Evolutionary conservation across 2,888 invertebrate species (phyloP).

Genomic region (Drosophila niveifrons): DNA sequence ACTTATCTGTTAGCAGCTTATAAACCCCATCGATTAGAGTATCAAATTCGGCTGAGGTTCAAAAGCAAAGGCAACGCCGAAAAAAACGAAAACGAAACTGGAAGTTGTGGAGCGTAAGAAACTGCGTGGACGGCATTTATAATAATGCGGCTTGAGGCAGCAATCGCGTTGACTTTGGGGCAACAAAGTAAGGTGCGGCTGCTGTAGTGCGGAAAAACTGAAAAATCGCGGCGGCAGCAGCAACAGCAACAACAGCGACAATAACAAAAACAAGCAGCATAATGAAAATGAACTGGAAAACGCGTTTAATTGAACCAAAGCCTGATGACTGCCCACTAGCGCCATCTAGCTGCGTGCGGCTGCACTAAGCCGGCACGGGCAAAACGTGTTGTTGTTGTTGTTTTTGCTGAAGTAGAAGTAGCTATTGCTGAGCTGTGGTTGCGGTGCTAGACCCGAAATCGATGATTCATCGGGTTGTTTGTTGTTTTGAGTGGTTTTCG

Average conservation of each 20-base stretch:
- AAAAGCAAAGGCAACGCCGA: constrained; percentile 47
- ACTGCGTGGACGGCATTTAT: constrained; percentile 84
- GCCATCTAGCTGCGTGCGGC: constrained; percentile 77
- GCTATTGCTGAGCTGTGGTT: constrained; percentile 34
- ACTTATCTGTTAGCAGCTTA: background rate
- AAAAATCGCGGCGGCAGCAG: constrained; percentile 53
- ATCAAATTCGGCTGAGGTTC: constrained; percentile 26
- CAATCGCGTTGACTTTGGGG: constrained; percentile 51
- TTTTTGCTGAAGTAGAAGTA: constrained; percentile 23
- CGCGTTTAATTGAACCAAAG: constrained; percentile 77
- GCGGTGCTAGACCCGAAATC: constrained; percentile 64
- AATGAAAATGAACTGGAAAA: constrained; percentile 65
- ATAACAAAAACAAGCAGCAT: constrained; percentile 16
- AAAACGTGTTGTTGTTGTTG: constrained; percentile 51
- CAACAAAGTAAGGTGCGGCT: constrained; percentile 77
- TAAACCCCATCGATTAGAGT: constrained; percentile 12
- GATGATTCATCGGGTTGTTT: constrained; percentile 79
- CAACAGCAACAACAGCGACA: constrained; percentile 7
- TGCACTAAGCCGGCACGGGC: constrained; percentile 63
- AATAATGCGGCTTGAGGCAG: constrained; percentile 68
- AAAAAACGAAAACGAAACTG: constrained; percentile 51
- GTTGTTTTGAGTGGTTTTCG: constrained; percentile 73
- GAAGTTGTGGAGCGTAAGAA: constrained; percentile 75
- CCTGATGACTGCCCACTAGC: constrained; percentile 71
- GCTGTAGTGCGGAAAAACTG: constrained; percentile 67